Percentiles rank a stretch among this genome's conserved stretches.
phyloP scores from a whole-genome alignment of 2,888 invertebrate genomes.

The Theodoxus fluviatilis region DNA sequence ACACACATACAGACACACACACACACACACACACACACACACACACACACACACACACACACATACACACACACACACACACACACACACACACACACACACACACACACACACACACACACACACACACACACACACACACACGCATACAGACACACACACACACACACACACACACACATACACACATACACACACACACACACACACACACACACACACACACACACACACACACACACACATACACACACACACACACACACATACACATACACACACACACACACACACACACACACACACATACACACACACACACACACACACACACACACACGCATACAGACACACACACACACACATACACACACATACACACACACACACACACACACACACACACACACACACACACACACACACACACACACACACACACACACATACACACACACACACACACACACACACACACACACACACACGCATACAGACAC shows the following conservation, averaged over 20 bases:
- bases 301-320: not conserved
- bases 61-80: too few species aligned
- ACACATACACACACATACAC: not conserved
- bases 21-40: too few species aligned
- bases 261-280: not conserved
- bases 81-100: too few species aligned
- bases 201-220: not conserved
- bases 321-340: not conserved
- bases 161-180: too few species aligned
- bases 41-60: too few species aligned
- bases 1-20: too few species aligned
- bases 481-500: constrained; percentile 17
- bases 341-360: not conserved
- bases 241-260: not conserved
- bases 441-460: not conserved
- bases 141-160: too few species aligned
- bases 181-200: too few species aligned
- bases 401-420: not conserved
- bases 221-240: not conserved
- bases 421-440: not conserved
- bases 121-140: too few species aligned
- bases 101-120: too few species aligned
- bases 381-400: not conserved
- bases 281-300: not conserved
- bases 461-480: not conserved